phyloP scores from a whole-genome alignment of 2,797 vertebrate genomes.

The Aotus griseimembra region DNA sequence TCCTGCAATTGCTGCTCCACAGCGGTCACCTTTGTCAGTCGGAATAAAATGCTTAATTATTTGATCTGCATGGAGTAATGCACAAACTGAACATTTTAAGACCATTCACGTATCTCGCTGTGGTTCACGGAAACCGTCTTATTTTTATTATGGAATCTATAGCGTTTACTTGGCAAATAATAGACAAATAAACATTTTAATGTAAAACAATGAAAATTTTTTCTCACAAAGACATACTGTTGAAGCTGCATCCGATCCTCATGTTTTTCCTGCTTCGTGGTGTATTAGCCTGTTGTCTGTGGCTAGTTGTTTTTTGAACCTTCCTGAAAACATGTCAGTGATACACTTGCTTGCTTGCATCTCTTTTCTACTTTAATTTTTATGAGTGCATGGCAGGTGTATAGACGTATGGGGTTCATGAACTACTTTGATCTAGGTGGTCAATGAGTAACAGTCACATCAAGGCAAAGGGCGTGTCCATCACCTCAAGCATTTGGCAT shows the following conservation, averaged over 20 bases:
- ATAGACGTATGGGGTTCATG: too few relatives aligned
- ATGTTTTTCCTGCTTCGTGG: background rate
- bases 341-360: background rate
- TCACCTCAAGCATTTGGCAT: background rate
- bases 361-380: background rate
- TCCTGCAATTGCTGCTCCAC: background rate
- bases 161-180: background rate
- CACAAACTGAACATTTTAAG: background rate
- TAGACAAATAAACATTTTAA: background rate
- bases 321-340: background rate
- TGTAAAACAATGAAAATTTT: background rate
- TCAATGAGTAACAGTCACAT: background rate
- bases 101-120: background rate
- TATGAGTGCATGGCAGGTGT: background rate
- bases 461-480: background rate
- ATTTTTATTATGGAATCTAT: background rate
- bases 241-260: accelerated
- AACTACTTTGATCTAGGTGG: background rate
- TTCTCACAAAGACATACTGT: background rate
- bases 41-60: background rate
- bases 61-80: background rate
- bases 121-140: background rate
- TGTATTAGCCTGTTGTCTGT: background rate
- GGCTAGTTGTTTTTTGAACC: accelerated
- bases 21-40: background rate